These are phyloP conservation scores for Neolamprologus multifasciatus DNA, from an alignment of 2,797 vertebrate genomes.

Conservation along the genomic window DNA sequence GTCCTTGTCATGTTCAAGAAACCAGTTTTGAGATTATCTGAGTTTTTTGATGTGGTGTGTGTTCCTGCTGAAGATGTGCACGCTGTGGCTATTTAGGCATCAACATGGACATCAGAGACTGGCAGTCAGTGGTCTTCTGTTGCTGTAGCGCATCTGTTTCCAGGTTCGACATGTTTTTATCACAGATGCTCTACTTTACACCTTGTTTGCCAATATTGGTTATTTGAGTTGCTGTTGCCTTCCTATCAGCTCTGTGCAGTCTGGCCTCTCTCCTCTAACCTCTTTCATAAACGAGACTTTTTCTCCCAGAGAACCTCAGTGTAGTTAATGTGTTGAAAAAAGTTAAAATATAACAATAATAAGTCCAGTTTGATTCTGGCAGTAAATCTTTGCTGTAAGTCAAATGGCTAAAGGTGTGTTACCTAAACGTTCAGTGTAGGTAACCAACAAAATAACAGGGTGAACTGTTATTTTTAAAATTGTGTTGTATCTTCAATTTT, in stretches of 20 bases:
- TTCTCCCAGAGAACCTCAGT: neutral
- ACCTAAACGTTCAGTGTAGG: neutral
- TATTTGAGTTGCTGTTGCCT: neutral
- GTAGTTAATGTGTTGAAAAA: neutral
- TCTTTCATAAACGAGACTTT: neutral
- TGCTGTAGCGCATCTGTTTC: neutral
- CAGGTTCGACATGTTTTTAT: neutral
- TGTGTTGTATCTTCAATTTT: neutral
- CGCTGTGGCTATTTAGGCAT: neutral
- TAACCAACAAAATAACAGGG: neutral
- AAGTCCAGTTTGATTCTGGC: neutral
- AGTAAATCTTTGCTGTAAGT: neutral
- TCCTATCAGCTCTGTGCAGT: neutral
- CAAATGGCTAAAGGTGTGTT: neutral
- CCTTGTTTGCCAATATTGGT: neutral
- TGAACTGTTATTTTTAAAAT: neutral
- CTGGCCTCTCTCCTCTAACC: neutral
- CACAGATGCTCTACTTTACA: neutral
- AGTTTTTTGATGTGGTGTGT: neutral
- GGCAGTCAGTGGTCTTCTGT: neutral
- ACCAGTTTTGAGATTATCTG: neutral
- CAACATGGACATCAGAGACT: neutral
- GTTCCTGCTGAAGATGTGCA: neutral
- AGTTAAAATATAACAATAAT: neutral
- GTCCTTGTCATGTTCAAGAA: neutral